These are phyloP conservation scores for Phalacrocorax aristotelis DNA, from an alignment of 2,113 vertebrate genomes.

Conservation along the genomic window DNA sequence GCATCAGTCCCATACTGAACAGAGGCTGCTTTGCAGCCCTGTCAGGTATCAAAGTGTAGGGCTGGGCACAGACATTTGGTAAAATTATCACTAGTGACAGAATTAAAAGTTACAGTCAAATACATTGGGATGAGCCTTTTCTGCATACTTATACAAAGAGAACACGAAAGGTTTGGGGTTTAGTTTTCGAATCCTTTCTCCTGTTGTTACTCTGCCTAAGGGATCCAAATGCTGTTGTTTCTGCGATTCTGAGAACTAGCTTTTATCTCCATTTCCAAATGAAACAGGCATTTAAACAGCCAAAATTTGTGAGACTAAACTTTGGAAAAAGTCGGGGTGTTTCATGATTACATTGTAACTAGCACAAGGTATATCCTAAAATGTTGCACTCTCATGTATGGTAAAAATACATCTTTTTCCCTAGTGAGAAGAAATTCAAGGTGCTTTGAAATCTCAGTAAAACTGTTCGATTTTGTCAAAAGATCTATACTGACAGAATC, in stretches of 20 bases:
- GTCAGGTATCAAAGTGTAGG: background rate
- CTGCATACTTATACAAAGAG: background rate
- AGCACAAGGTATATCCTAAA: background rate
- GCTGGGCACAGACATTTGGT: background rate
- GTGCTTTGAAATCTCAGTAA: background rate
- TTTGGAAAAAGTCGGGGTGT: background rate
- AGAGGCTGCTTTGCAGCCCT: background rate
- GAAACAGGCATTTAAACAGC: background rate
- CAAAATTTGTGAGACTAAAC: background rate
- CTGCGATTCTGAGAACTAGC: background rate
- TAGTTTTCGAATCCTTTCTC: background rate
- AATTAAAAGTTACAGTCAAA: background rate
- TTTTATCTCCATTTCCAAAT: background rate
- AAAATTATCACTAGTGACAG: background rate
- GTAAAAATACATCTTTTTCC: background rate
- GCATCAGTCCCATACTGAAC: background rate
- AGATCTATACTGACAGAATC: background rate
- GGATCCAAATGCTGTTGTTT: background rate
- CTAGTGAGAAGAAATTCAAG: background rate
- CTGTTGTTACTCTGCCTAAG: background rate
- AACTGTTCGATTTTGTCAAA: background rate
- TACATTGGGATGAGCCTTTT: background rate
- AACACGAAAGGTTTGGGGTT: background rate
- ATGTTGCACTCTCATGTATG: background rate
- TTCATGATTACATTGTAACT: background rate